A percentile compares a stretch with the other conserved stretches of the same genome.
phyloP scores from a whole-genome alignment of 2,797 vertebrate species.

The Streptopelia turtur region DNA sequence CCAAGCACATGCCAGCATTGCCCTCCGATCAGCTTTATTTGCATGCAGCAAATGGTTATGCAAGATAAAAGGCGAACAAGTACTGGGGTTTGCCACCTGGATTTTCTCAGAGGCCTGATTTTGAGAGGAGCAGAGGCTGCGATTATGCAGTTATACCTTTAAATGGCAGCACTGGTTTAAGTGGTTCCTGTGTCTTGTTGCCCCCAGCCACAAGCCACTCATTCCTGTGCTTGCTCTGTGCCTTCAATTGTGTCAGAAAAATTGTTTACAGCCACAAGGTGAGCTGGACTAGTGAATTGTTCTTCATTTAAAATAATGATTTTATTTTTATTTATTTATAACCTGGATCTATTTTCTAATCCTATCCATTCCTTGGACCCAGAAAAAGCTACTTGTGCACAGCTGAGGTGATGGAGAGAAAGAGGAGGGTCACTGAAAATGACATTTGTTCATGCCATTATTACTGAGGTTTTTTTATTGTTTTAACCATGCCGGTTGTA shows the following conservation, averaged over 20 bases:
- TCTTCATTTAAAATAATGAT: not conserved
- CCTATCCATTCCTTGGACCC: not conserved
- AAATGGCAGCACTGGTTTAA: not conserved
- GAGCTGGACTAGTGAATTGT: not conserved
- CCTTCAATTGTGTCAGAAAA: not conserved
- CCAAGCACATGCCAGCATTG: not conserved
- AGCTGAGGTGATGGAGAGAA: not conserved
- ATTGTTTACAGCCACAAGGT: not conserved
- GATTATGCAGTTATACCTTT: not conserved
- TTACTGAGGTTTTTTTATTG: not conserved
- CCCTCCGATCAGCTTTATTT: not conserved
- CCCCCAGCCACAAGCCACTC: not conserved
- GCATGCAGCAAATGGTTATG: not conserved
- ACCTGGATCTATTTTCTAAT: not conserved
- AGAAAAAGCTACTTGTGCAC: not conserved
- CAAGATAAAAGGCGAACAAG: not conserved
- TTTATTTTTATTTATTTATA: not conserved
- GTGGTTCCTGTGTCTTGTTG: not conserved
- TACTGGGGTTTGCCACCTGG: not conserved
- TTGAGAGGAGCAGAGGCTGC: not conserved
- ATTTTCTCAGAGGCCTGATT: not conserved
- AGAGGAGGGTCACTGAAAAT: not conserved
- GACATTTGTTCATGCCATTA: not conserved
- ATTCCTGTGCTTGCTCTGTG: accelerated
- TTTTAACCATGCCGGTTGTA: not conserved